Evolutionary conservation across 2,113 vertebrate genomes (phyloP).

Genomic region (Echinops telfairi): DNA sequence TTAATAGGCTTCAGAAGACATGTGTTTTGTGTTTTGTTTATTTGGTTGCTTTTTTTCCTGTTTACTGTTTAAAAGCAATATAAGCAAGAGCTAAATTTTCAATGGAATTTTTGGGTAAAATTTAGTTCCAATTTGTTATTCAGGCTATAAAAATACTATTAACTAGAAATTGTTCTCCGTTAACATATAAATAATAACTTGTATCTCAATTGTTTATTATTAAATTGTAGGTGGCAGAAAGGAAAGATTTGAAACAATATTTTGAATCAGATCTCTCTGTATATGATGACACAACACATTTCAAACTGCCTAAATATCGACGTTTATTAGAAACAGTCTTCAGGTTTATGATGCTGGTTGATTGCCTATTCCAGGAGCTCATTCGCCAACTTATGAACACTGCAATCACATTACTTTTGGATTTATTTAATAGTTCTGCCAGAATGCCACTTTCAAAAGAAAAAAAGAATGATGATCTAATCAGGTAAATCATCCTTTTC

Average conservation of each 20-base stretch:
- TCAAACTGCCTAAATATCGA: conserved; percentile 76
- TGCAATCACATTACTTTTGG: conserved; percentile 72
- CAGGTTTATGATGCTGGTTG: conserved; percentile 83
- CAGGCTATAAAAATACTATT: too few species aligned
- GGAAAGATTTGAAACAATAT: conserved; percentile 73
- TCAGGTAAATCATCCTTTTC: conserved; percentile 68
- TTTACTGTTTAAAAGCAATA: too few species aligned
- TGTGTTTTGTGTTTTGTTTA: too few species aligned
- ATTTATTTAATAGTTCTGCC: conserved; percentile 75
- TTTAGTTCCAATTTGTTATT: too few species aligned
- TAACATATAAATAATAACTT: not conserved
- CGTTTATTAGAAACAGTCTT: conserved; percentile 69
- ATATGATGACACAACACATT: conserved; percentile 57
- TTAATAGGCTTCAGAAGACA: too few species aligned
- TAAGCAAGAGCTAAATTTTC: too few species aligned
- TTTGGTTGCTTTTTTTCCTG: too few species aligned
- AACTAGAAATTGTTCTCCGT: too few species aligned
- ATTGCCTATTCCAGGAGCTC: conserved; percentile 85
- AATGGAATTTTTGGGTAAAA: too few species aligned
- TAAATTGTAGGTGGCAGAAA: conserved; percentile 82
- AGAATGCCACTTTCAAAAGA: conserved; percentile 54
- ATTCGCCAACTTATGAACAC: conserved; percentile 81
- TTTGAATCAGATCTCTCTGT: conserved; percentile 72
- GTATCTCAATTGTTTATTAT: conserved; percentile 49
- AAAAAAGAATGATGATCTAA: conserved; percentile 77